Evolutionary conservation across 1,140 invertebrate genomes (phyloP), one percentile per base, ranked within the genome.

Genomic region (Nautilus pompilius): DNA sequence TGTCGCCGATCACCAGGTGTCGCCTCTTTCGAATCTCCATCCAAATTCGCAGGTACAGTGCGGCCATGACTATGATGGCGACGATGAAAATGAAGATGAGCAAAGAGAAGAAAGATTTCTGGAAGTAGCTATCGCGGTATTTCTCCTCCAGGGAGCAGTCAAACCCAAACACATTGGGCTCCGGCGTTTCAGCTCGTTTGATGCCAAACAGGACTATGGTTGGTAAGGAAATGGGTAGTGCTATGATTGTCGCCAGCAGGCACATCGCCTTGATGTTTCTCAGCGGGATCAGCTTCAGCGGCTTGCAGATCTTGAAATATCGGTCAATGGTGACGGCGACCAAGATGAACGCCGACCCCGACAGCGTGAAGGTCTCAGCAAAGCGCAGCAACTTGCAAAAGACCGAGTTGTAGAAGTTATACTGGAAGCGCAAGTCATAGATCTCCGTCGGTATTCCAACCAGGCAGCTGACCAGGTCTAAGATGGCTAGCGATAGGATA

Each of bases 1-100:
- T 30, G 55, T 68, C 24, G 17, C 49, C 49, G 17, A 53, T 53
- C 5, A 53, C 49, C 17, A 28, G 29, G 17, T 53, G 57, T 24
- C 61, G 54, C 20, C 71, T 72, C 49, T 63, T 66, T 46, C 69
- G 69, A 2, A 76, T 71, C 10, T 60, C 70, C 4, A 69, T 36
- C 45, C 75, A 76, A 30, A 77, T 75, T 0, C 66, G 56, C 0
- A 48, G 45, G 30, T 77, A 77, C 10, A 74, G 58, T 10, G 67
- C 66, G 6, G 70, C 59, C 13, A 74, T 71, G 5, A 46, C 58
- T 3, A 74, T 4, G 2, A 75, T 71, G 56, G 74, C 66, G 5
- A 69, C 13, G 5, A 58, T 49, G 45, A 75, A 74, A 4, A 73
- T 46, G 8, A 60, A 54, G 1, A 70, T 70, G 8, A 76, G 17